A percentile compares a stretch with the other conserved stretches of the same genome.
phyloP scores from a whole-genome alignment of 1,140 invertebrate genomes.

The Ganaspis sp. region DNA sequence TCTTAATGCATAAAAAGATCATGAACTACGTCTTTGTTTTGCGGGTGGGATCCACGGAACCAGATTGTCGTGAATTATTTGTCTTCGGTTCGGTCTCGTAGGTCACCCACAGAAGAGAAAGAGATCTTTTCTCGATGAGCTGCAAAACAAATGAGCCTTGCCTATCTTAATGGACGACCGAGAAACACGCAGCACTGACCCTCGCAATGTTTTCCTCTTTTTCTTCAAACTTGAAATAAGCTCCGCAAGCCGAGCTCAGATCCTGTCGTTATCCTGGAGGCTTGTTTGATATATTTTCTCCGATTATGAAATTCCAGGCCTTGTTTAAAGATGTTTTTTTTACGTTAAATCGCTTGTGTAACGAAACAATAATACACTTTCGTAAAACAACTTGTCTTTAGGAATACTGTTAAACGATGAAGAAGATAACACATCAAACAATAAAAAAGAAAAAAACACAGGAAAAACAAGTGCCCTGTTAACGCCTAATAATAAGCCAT shows the following conservation, averaged over 20 bases:
- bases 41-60: constrained; percentile 52
- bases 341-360: too few relatives aligned
- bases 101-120: constrained; percentile 45
- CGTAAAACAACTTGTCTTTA: too few relatives aligned
- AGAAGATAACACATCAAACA: too few relatives aligned
- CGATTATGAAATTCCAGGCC: not conserved
- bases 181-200: constrained; percentile 40
- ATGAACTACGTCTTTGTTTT: constrained; percentile 49
- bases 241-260: not conserved
- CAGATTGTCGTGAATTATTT: constrained; percentile 55
- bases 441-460: too few relatives aligned
- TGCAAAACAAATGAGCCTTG: constrained; percentile 47
- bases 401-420: too few relatives aligned
- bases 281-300: not conserved
- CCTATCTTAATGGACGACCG: constrained; percentile 38
- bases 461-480: too few relatives aligned
- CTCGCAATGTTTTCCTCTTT: constrained; percentile 41
- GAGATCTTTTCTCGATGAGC: constrained; percentile 51
- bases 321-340: not conserved
- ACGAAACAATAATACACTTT: too few relatives aligned
- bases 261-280: not conserved
- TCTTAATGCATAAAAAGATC: constrained; percentile 4
- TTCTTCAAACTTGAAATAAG: not conserved
- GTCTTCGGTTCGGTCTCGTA: constrained; percentile 4
- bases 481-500: too few relatives aligned